Base-by-base conservation (phyloP, 2,113 vertebrate species). In the Hippolais icterina region DNA sequence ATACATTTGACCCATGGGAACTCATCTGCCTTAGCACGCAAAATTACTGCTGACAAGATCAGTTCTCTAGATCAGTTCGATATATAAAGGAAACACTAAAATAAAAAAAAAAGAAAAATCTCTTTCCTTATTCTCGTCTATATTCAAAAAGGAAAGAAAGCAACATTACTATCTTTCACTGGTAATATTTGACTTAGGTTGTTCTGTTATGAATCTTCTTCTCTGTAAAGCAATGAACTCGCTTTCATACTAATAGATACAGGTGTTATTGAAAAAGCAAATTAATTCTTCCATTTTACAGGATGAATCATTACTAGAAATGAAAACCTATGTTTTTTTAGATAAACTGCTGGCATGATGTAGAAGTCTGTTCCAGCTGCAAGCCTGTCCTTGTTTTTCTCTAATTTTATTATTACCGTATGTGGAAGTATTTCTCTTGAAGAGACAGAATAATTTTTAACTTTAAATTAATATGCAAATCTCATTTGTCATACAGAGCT, bases 101-200 rank as follows among this genome's bases (percentile, higher is more conserved):
- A 56, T 71, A 57, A 63, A 78, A 72, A 35, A 19, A 74, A 84
- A 82, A 42, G 75, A 94, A 59, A 46, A 81, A 35, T 35, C 27
- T 20, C 18, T 13, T 72, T 77, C 35, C 19, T 39, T 68, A 56
- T 75, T 79, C 53, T 77, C 24, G 54, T 94, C 66, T 89, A 41
- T 63, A 71, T n/a, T 89, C 12, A 87, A 53, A 95, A 94, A 71
- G 33, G 33, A 76, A 81, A 95, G 87, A 95, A 95, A 95, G 87
- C 57, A 83, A 53, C 42, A 49, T 77, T 82, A 64, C 37, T 96
- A 31, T 94, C 56, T 83, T 81, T 81, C 63, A 79, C 70, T 91
- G 46, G 37, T 64, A 94, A 47, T 35, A 47, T 66, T 52, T 80
- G 39, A 39, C 66, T 81, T 54, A 69, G 60, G 16, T 61, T 37